These are phyloP conservation scores for Uloborus diversus DNA, from an alignment of 1,140 invertebrate species.

Conservation along the genomic window DNA sequence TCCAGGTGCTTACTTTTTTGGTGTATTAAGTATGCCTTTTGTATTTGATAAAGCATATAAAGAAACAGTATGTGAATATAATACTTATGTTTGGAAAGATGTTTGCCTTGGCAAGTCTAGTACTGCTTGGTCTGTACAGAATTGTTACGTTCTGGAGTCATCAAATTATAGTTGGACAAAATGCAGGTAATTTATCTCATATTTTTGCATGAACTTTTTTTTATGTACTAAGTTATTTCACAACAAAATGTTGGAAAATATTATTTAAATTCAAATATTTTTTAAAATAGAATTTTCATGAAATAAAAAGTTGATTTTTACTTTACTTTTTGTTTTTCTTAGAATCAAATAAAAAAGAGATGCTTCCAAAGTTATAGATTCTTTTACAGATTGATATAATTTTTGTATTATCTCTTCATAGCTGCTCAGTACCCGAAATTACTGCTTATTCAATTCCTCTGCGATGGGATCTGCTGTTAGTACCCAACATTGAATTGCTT, in stretches of 20 bases:
- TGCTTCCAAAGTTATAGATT: neutral
- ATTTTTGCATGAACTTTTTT: neutral
- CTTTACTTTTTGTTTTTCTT: neutral
- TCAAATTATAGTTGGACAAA: constrained; percentile 20
- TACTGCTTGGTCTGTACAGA: constrained; percentile 12
- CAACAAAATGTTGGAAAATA: no score
- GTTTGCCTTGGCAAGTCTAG: constrained; percentile 4
- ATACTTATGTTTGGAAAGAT: constrained; percentile 16
- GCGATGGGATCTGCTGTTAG: neutral
- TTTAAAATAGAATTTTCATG: neutral
- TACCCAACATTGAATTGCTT: constrained; percentile 20
- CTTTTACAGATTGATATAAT: neutral
- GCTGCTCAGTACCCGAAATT: constrained; percentile 27
- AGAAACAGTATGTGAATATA: neutral
- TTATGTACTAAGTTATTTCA: no score
- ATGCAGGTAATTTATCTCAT: constrained; percentile 14
- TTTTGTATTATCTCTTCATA: neutral
- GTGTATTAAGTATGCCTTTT: neutral
- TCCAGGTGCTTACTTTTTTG: constrained; percentile 44
- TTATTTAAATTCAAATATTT: no score
- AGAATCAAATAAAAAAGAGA: no score
- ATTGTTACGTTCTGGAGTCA: constrained; percentile 3
- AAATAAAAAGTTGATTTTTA: neutral
- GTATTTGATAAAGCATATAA: neutral
- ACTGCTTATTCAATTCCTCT: constrained; percentile 26